Evolutionary conservation across 2,113 vertebrate genomes (phyloP), one percentile per base, ranked within the genome.

Genomic region (Pedetes capensis): DNA sequence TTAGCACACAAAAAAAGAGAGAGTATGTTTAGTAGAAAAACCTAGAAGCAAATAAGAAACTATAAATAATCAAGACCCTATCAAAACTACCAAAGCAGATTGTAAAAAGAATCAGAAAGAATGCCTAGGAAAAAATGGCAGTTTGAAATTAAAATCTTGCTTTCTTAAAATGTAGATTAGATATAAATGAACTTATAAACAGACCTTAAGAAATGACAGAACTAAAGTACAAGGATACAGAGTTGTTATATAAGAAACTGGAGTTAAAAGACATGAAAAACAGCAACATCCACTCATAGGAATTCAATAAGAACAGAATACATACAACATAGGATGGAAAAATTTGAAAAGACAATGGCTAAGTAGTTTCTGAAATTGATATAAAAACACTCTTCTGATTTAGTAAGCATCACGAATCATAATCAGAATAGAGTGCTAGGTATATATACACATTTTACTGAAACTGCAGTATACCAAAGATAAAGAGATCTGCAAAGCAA

Each of bases 331-430:
- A 34, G 47, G 44, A 79, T 47, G 4, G 61, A 22, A 71, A 83
- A 83, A 92, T 71, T 44, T 92, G n/a, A 78, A 68, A 87, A 71
- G 72, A 63, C 23, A 83, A 25, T 69, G 23, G 68, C 22, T 83
- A 49, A 68, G 57, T 47, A 80, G 34, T 78, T 86, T 95, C 17
- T 42, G 81, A 42, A 80, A 93, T 0, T 44, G 49, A 74, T 74
- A 22, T 83, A 88, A 90, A 88, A 85, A 59, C 10, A 89, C 17
- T 85, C 49, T 25, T 89, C 29, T 87, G n/a, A 81, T 75, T 90
- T 61, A 74, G 42, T 47, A 86, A 44, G 39, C 39, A 66, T 59
- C n/a, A n/a, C n/a, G n/a, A n/a, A 81, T 86, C 12, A 23, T 34
- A 75, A 44, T 68, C 72, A 25, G 47, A 66, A 74, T 39, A 81